Evolutionary conservation across 2,797 vertebrate genomes (phyloP), one percentile per base, ranked within the genome.

Genomic region (Chaenodraco wilsoni): DNA sequence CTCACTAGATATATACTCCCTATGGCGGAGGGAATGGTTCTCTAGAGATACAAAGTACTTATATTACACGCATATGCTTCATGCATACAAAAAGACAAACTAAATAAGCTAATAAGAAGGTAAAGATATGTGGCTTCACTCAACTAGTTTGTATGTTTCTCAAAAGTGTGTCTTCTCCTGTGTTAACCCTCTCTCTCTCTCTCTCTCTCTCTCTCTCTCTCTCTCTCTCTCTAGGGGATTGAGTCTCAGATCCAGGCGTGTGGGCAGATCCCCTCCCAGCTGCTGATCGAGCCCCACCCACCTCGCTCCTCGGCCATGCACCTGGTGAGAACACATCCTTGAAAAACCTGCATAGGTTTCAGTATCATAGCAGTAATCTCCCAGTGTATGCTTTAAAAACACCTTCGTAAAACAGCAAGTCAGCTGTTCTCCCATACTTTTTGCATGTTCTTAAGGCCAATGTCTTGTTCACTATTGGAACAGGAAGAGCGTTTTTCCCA

Each of bases 301-400:
- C 97, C 97, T 81, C 96, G 97, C 83, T 98, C 97, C 84, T 98
- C 97, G 45, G 97, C 97, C 94, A 98, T 98, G 97, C 97, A 98
- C 94, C 95, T 98, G 97, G 97, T 98, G 94, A 97, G 96, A 92
- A 56, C 17, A 17, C 15, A 40, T 9, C 15, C 12, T 48, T 72
- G 40, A 19, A 12, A 8, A 11, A 41, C 56, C 11, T 50, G 8
- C 0, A 31, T 15, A 11, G 3, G 56, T 57, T 21, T 9, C 14
- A 10, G 15, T 65, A 40, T 52, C 3, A 14, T 31, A 44, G 0
- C 11, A 14, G 12, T 8, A 10, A 27, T 44, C 15, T 65, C 33
- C 33, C 12, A 13, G 27, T 44, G 12, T 13, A 3, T 54, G n/a
- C 14, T 8, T 5, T 7, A 69, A 21, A 45, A 12, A 12, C 15